Base-by-base conservation (phyloP, 30 jellyfish, hydroid and myxozoan species). In the Chironex yamaguchii region DNA sequence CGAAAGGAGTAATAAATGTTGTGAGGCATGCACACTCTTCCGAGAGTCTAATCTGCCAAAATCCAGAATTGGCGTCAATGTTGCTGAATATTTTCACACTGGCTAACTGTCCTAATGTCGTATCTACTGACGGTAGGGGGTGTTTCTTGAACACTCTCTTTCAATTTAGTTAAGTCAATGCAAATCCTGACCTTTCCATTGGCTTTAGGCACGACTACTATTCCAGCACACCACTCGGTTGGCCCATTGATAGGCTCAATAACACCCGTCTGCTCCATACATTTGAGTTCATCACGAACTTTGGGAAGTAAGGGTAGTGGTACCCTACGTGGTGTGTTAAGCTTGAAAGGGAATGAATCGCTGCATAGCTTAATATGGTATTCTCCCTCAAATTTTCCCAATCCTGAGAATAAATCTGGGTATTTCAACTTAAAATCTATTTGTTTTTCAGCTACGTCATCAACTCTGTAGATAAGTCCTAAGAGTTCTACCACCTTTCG, bases 1-100 rank as follows among this genome's bases (percentile, higher is more conserved):
- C 94, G 72, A 70, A 84, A 14, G 88, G 92, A 27, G 88, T 32
- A 1, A 54, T 29, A 78, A 78, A 54, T 26, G 90, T n/a, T n/a
- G n/a, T n/a, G n/a, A n/a, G n/a, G n/a, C n/a, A n/a, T n/a, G n/a
- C n/a, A n/a, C 53, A 50, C 22, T 64, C 85, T 3, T 81, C 88
- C 63, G 66, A 36, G 9, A 81, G 24, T 23, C 17, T 49, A 42
- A 51, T 49, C 48, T 81, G 91, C 91, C 63, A 50, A 34, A 81
- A 64, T 64, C 88, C n/a, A n/a, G n/a, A n/a, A n/a, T n/a, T n/a
- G n/a, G n/a, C n/a, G n/a, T n/a, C n/a, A n/a, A n/a, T n/a, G n/a
- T n/a, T n/a, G n/a, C n/a, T n/a, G n/a, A n/a, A n/a, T n/a, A n/a
- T n/a, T n/a, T n/a, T n/a, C n/a, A n/a, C n/a, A n/a, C n/a, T n/a